Conservation (phyloP, 2,888 invertebrate species). For the Cryptus viduatorius region DNA sequence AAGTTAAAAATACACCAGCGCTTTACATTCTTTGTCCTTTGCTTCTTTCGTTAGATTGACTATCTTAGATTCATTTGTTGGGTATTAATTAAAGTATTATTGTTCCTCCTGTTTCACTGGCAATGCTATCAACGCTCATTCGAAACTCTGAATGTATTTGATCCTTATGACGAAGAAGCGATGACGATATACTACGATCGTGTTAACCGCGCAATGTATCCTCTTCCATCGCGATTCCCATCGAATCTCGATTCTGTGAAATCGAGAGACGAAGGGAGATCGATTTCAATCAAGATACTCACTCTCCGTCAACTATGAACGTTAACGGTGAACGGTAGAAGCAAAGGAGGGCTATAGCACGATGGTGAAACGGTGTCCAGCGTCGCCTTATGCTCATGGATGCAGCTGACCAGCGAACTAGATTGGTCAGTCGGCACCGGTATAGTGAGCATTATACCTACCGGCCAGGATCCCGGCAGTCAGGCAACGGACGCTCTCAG, state of each 20-base stretch:
- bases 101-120: too few species aligned
- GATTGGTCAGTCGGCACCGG: constrained; percentile 58
- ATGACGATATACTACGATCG: constrained; percentile 33
- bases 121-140: background rate
- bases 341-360: constrained; percentile 52
- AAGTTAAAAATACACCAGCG: too few species aligned
- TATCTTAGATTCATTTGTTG: background rate
- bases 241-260: constrained; percentile 45
- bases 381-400: constrained; percentile 58
- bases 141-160: background rate
- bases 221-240: constrained; percentile 16
- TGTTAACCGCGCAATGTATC: background rate
- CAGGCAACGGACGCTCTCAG: constrained; percentile 70
- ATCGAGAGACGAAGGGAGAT: constrained; percentile 38
- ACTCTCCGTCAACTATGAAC: constrained; percentile 32
- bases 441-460: constrained; percentile 79
- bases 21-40: background rate
- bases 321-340: constrained; percentile 57
- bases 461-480: constrained; percentile 76
- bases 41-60: background rate
- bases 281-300: constrained; percentile 60
- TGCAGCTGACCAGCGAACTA: constrained; percentile 65
- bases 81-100: too few species aligned
- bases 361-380: constrained; percentile 51
- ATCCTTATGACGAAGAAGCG: constrained; percentile 1